These are phyloP conservation scores for Neolamprologus ventralis DNA, from an alignment of 2,113 vertebrate species.

Conservation along the genomic window DNA sequence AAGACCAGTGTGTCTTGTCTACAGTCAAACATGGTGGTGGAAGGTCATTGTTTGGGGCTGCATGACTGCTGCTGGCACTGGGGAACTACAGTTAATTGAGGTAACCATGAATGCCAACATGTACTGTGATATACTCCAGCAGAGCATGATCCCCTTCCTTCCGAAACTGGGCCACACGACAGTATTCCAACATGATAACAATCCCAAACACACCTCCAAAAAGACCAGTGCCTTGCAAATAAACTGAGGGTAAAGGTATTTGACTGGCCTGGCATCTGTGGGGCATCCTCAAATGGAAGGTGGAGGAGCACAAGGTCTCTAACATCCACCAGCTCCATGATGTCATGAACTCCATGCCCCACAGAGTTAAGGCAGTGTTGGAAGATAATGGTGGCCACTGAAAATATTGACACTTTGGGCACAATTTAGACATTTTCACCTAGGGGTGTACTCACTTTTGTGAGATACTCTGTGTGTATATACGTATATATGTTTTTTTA, in stretches of 20 bases:
- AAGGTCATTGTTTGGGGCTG: neutral
- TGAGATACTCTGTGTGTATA: neutral
- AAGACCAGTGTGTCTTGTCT: neutral
- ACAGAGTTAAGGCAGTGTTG: neutral
- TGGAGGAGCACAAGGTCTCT: neutral
- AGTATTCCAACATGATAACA: neutral
- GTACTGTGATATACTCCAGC: neutral
- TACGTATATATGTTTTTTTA: fast-evolving
- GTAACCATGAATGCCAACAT: neutral
- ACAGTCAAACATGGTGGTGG: neutral
- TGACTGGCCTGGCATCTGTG: neutral
- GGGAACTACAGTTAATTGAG: neutral
- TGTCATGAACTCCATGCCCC: neutral
- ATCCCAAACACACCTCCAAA: neutral
- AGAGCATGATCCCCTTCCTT: neutral
- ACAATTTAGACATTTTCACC: neutral
- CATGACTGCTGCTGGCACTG: neutral
- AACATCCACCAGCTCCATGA: neutral
- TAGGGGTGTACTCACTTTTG: neutral
- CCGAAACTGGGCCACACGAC: fast-evolving
- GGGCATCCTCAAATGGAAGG: neutral
- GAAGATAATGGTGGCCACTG: neutral
- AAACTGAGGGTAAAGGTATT: neutral
- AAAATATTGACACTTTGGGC: neutral
- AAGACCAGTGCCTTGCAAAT: neutral